phyloP scores from a whole-genome alignment of 2,888 invertebrate species.

The Macrophya annulata region DNA sequence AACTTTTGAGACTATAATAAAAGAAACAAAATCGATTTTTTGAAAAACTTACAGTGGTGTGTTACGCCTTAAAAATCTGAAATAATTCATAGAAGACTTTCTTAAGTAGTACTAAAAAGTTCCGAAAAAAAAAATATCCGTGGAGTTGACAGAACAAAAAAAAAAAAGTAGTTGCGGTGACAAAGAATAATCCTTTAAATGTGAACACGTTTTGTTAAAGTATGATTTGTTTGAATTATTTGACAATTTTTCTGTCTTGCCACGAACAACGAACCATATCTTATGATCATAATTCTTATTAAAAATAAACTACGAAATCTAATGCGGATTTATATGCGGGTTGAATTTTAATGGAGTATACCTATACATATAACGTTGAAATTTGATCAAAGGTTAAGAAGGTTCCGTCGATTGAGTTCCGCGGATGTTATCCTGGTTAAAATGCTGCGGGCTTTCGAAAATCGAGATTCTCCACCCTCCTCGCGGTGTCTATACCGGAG shows the following conservation, averaged over 20 bases:
- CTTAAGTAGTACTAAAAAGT: too few relatives aligned
- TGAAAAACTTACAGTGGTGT: too few relatives aligned
- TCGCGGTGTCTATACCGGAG: background rate
- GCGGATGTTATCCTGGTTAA: constrained; percentile 39
- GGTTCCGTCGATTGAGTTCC: constrained; percentile 40
- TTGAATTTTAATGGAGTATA: constrained; percentile 39
- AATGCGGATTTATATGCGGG: constrained; percentile 7
- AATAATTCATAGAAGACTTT: too few relatives aligned
- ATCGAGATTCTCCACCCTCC: background rate
- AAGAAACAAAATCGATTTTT: too few relatives aligned
- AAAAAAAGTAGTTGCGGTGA: too few relatives aligned
- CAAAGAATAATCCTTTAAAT: too few relatives aligned
- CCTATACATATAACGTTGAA: constrained; percentile 1
- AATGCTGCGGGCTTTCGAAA: constrained; percentile 45
- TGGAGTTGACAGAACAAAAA: too few relatives aligned
- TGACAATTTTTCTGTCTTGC: background rate
- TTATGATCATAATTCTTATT: background rate
- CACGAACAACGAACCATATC: background rate
- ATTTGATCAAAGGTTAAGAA: constrained; percentile 51
- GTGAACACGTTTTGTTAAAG: too few relatives aligned
- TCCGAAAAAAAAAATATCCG: too few relatives aligned
- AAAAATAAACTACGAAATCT: background rate
- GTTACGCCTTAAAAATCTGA: too few relatives aligned
- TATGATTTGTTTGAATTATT: background rate
- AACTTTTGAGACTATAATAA: too few relatives aligned